Conservation (phyloP, 1,140 invertebrate genomes). For the Triops longicaudatus region DNA sequence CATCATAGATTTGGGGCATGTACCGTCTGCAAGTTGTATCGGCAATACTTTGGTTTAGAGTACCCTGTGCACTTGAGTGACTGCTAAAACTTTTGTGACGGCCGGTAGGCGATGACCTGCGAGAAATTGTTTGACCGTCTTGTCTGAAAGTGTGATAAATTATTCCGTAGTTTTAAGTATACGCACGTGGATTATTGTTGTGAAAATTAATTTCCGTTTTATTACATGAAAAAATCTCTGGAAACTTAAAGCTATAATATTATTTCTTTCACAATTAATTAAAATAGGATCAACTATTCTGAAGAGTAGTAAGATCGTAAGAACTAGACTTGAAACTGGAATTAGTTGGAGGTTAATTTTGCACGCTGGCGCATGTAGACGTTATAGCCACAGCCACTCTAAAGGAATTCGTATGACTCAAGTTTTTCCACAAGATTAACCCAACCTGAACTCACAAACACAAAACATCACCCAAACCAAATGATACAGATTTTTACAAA, state of each 20-base stretch:
- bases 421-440: neutral
- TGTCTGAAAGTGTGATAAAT: too few species aligned
- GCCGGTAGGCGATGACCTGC: too few species aligned
- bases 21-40: neutral
- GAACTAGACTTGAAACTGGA: slow-evolving; percentile 12
- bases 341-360: neutral
- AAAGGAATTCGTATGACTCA: neutral
- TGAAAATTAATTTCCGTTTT: neutral
- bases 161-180: neutral
- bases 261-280: neutral
- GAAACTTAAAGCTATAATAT: slow-evolving; percentile 1
- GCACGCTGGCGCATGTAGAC: neutral
- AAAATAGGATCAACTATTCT: slow-evolving; percentile 8
- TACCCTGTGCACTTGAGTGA: neutral
- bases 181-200: neutral
- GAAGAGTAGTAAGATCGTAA: neutral
- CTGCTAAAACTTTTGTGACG: too few species aligned
- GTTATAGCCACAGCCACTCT: neutral
- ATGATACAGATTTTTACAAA: too few species aligned
- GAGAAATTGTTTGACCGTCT: too few species aligned
- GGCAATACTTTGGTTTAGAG: neutral
- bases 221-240: slow-evolving; percentile 6
- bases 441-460: neutral
- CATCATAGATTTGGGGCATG: neutral
- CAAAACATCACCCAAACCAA: too few species aligned